Percentiles rank a stretch among this genome's conserved stretches.
Evolutionary conservation across 2,888 invertebrate species (phyloP).

Genomic region (Volucella bombylans): DNA sequence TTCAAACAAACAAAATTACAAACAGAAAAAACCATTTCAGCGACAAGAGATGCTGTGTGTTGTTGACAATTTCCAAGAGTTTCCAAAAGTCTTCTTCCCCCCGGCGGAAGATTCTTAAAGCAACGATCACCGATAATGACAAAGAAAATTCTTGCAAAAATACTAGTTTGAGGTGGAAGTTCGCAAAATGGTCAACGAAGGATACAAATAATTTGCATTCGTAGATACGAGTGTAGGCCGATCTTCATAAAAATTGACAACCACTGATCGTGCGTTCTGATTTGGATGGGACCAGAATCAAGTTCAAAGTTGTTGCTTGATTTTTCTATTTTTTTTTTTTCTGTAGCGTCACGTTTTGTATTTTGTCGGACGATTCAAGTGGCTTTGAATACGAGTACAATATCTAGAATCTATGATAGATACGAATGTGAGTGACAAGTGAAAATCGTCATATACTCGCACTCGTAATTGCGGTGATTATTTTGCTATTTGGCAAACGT

Average conservation of each 20-base stretch:
- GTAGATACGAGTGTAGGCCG: conserved; percentile 1
- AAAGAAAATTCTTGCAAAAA: conserved; percentile 7
- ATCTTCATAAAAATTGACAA: conserved; percentile 1
- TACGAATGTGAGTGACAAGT: background rate
- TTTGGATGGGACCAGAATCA: background rate
- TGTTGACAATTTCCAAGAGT: conserved; percentile 10
- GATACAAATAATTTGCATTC: conserved; percentile 29
- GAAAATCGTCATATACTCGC: background rate
- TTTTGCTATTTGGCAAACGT: conserved; percentile 2
- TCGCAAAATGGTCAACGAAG: conserved; percentile 12
- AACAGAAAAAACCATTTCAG: conserved; percentile 7
- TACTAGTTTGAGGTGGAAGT: conserved; percentile 20
- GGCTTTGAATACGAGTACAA: too few species aligned
- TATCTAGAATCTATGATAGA: too few species aligned
- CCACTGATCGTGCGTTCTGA: background rate
- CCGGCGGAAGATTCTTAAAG: conserved; percentile 12
- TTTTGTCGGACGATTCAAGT: too few species aligned
- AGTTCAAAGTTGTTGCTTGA: background rate
- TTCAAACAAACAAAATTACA: background rate
- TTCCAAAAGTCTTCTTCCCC: background rate
- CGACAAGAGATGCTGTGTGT: conserved; percentile 43
- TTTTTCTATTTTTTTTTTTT: too few species aligned
- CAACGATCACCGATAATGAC: conserved; percentile 6
- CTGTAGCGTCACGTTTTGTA: too few species aligned
- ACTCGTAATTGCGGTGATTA: conserved; percentile 28